Percentiles rank a stretch among this genome's conserved stretches.
Evolutionary conservation across 23 tunicate species (phyloP).

Genomic region (Halocynthia roretzi): DNA sequence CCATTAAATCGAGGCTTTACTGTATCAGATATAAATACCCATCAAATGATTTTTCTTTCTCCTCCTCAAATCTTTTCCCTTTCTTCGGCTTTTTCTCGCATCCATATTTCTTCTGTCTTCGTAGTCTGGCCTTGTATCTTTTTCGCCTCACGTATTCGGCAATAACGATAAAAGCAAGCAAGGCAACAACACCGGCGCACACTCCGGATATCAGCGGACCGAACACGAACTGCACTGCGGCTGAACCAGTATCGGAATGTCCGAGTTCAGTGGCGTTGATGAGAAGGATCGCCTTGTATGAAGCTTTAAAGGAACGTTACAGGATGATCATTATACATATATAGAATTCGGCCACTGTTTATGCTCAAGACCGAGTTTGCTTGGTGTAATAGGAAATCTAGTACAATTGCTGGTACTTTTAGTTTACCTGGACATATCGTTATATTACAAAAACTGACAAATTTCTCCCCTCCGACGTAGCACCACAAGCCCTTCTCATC

Average conservation of each 20-base stretch:
- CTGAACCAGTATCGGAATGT: not conserved
- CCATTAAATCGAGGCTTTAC: too few relatives aligned
- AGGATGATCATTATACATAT: too few relatives aligned
- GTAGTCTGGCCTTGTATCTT: not conserved
- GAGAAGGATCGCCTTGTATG: not conserved
- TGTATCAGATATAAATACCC: too few relatives aligned
- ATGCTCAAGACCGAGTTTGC: too few relatives aligned
- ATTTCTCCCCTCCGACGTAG: constrained; percentile 24
- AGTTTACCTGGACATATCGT: constrained; percentile 42
- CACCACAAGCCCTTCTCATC: constrained; percentile 55
- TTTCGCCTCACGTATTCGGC: constrained; percentile 7
- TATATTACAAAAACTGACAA: constrained; percentile 30
- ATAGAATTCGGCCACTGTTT: too few relatives aligned
- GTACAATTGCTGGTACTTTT: too few relatives aligned
- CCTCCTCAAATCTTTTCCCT: not conserved
- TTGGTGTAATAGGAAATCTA: too few relatives aligned
- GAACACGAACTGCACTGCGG: constrained; percentile 42
- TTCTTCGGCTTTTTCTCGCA: not conserved
- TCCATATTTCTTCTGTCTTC: not conserved
- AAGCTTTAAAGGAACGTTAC: not conserved
- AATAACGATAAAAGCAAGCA: constrained; percentile 31
- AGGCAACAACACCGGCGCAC: constrained; percentile 55
- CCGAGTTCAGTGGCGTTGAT: not conserved
- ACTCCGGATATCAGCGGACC: constrained; percentile 65
- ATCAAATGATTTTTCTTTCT: not conserved